Conservation (phyloP, 2,888 invertebrate genomes). For the Camptogramma bilineatum region DNA sequence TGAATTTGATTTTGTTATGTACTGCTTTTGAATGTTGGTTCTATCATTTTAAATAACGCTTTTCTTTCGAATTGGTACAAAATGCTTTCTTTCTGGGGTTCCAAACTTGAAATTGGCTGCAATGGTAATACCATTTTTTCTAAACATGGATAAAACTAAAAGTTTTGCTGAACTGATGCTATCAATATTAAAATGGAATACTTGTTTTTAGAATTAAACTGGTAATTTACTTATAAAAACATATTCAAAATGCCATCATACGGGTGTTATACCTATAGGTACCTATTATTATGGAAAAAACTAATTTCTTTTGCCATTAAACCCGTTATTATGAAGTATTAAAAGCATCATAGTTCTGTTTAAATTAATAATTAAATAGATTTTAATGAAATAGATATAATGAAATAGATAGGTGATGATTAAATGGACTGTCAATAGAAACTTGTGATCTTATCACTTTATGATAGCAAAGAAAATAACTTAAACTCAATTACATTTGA, state of each 20-base stretch:
- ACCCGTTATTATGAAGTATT: constrained; percentile 43
- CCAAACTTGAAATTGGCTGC: no score
- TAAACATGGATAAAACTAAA: no score
- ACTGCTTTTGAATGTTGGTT: no score
- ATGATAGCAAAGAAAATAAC: constrained; percentile 59
- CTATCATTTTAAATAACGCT: no score
- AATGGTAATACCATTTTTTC: no score
- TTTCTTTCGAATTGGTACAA: no score
- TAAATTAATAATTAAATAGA: constrained; percentile 44
- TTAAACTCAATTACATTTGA: constrained; percentile 63
- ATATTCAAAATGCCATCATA: constrained; percentile 23
- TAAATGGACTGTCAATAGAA: constrained; percentile 42
- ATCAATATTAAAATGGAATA: constrained; percentile 24
- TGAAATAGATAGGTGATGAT: constrained; percentile 9
- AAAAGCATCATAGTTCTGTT: constrained; percentile 39
- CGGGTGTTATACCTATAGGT: constrained; percentile 23
- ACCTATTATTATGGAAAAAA: constrained; percentile 38
- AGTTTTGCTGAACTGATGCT: no score
- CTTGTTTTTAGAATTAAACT: no score
- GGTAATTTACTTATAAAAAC: constrained; percentile 27
- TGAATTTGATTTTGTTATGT: constrained; percentile 21
- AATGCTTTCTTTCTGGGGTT: no score
- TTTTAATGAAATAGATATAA: constrained; percentile 38
- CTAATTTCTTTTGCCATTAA: constrained; percentile 43
- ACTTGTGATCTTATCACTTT: constrained; percentile 44